Base-by-base conservation (phyloP, 2,888 invertebrate species). In the Cephus pulcher region DNA sequence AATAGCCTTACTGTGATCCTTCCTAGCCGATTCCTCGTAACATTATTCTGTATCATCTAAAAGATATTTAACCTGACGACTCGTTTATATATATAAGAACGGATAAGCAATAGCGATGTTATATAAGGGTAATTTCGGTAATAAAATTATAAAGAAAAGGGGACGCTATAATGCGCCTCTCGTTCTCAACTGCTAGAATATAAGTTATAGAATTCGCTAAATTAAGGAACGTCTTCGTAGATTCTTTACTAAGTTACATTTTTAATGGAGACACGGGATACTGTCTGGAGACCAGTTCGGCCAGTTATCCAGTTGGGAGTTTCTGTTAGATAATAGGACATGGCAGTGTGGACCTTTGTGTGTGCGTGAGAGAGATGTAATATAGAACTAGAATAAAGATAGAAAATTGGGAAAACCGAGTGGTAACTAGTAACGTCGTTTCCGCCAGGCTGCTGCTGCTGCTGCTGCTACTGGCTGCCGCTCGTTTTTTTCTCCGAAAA, bases 401-500 rank as follows among this genome's bases (percentile, higher is more conserved):
- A 74, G 33, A 56, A 73, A 69, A 69, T 23, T n/a, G 73, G 73
- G 30, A 75, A 76, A 75, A 70, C 56, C 23, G 23, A 56, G 56
- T 56, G 56, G 56, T 56, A 56, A 56, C 56, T 56, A 56, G 56
- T 56, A 56, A 56, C 23, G 56, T 56, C 6, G 23, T 56, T 56
- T 56, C 56, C 56, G 1, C 56, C 56, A 56, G 23, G 23, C 56
- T 56, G 40, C 40, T 56, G 56, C 40, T 40, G 37, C 37, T 37
- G 40, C 40, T 40, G 15, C 40, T 12, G 4, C 37, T 40, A 80
- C 71, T 82, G 81, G 81, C 80, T 80, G 79, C 80, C 78, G 78
- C 82, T 82, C 81, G 82, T 83, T 82, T 82, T 80, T 69, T 74
- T 78, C 77, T 77, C 76, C 76, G 76, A 79, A 81, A 82, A 79